phyloP scores from a whole-genome alignment of 23 tunicate species.

The Trididemnum miniatum region DNA sequence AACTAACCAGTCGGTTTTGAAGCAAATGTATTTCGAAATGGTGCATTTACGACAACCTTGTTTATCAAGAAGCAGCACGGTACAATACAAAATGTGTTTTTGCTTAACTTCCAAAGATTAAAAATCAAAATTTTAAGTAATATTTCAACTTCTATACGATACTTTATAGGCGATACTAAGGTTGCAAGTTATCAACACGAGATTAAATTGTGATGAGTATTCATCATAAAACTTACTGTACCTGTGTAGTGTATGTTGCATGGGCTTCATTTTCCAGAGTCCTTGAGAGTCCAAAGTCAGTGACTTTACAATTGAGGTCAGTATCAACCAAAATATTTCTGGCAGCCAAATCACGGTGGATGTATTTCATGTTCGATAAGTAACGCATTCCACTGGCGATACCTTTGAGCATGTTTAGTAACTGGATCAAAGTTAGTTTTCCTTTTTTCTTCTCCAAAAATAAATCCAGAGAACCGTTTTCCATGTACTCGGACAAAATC shows the following conservation, averaged over 20 bases:
- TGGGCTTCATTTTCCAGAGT: conserved; percentile 61
- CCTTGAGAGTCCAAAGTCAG: conserved; percentile 80
- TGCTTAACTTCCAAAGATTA: no score
- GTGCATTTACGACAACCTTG: no score
- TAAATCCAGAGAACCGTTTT: conserved; percentile 85
- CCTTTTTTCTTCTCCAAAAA: conserved; percentile 45
- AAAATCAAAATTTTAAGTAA: no score
- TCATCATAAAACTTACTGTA: conserved; percentile 2
- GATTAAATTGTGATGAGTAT: no score
- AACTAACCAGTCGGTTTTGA: no score
- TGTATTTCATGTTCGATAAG: conserved; percentile 62
- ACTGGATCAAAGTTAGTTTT: conserved; percentile 30
- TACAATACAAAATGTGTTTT: no score
- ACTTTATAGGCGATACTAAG: no score
- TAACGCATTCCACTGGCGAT: conserved; percentile 70
- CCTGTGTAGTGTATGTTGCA: conserved; percentile 84
- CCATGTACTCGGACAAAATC: conserved; percentile 93
- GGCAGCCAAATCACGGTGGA: conserved; percentile 84
- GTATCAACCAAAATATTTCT: conserved; percentile 66
- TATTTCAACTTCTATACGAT: no score
- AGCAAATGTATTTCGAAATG: no score
- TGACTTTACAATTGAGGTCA: conserved; percentile 51
- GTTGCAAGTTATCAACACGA: no score
- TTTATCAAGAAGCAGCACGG: no score
- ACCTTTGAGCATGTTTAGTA: conserved; percentile 54